Evolutionary conservation across 2,797 vertebrate species (phyloP), one percentile per base, ranked within the genome.

Genomic region (Hozukius guyotensis): DNA sequence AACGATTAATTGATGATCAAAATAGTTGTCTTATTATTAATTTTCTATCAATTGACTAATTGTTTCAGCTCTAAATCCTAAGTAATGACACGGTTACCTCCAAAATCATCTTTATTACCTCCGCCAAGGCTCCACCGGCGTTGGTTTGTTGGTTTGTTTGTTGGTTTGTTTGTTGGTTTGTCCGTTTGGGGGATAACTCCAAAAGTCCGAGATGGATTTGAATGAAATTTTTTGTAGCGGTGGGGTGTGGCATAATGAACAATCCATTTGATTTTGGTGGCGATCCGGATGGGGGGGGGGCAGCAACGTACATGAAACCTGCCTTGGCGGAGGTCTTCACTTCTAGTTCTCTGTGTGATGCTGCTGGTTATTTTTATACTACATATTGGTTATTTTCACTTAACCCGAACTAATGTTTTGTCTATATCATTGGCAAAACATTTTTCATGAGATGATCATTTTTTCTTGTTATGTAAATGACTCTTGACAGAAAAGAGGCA

Each of bases 401-500:
- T 34, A 9, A 22, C 56, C 20, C 55, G 32, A 18, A 18, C 46
- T 18, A 4, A 59, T 29, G 5, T 46, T 60, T 69, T 32, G 24
- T 63, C n/a, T 9, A 1, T 25, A 10, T 73, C 25, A 61, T 4
- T 38, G 16, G 11, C 6, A 36, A 65, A 53, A n/a, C 22, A 10
- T 61, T 62, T 62, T 56, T 52, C 5, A 27, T 6, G 12, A 60
- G 25, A 3, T 3, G 2, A 7, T 16, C 0, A 1, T 56, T 62
- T 4, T 4, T 32, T 20, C 16, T 27, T 31, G 8, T 9, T 38
- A 20, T 20, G 3, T 31, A 61, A 68, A 68, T 72, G 8, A 14
- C 2, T 46, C 49, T 4, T 49, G 65, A 65, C 34, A 81, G 46
- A 74, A 65, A 78, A 31, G 68, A 81, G 75, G 34, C 57, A 52